These are phyloP conservation scores for Meriones psammophilus DNA, from an alignment of 2,797 vertebrate species.

Conservation along the genomic window DNA sequence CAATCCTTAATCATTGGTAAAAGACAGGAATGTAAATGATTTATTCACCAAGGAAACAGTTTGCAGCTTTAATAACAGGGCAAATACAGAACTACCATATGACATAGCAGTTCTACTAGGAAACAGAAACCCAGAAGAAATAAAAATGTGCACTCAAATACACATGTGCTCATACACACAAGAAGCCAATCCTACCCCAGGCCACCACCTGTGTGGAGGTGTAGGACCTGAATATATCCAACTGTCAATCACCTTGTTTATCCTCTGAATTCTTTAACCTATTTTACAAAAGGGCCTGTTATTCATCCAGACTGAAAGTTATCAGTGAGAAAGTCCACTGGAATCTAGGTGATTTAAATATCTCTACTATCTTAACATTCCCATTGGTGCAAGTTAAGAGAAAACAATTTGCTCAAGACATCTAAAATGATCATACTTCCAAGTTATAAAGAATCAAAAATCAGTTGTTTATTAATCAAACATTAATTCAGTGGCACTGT, in stretches of 20 bases:
- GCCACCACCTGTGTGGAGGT: too few relatives aligned
- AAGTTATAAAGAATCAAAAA: constrained; percentile 57
- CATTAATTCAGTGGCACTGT: neutral
- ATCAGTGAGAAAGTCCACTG: constrained; percentile 64
- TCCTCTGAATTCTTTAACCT: constrained; percentile 38
- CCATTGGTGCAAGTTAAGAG: constrained; percentile 51
- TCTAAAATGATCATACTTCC: constrained; percentile 20
- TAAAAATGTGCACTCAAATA: neutral
- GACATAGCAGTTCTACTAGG: neutral
- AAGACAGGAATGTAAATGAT: neutral
- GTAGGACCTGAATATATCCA: neutral
- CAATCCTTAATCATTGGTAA: neutral
- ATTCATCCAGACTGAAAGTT: constrained; percentile 56
- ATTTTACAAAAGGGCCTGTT: constrained; percentile 64
- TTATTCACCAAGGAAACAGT: neutral
- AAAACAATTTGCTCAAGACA: constrained; percentile 49
- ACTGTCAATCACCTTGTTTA: neutral
- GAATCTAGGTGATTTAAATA: constrained; percentile 73
- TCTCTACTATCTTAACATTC: constrained; percentile 59
- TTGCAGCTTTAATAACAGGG: neutral
- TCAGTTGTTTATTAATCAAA: neutral
- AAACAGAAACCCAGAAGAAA: neutral
- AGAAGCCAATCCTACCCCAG: neutral
- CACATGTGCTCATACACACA: neutral
- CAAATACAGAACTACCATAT: neutral